These are phyloP conservation scores for Tenthredo mesomela DNA, from an alignment of 2,888 invertebrate species.

Conservation along the genomic window DNA sequence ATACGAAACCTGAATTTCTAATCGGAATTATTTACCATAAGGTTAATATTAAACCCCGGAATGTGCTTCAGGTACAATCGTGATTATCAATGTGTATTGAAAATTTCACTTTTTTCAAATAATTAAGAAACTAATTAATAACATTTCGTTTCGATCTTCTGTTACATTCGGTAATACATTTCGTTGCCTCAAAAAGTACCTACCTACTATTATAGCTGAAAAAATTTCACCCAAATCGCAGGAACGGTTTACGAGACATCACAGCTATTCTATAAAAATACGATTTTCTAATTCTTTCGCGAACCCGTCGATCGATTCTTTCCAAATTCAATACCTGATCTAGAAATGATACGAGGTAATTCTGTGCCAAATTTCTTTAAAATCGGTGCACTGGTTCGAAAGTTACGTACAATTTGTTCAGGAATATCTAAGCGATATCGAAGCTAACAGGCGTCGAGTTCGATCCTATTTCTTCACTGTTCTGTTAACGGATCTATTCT, in stretches of 20 bases:
- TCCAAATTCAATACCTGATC: not conserved
- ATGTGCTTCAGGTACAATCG: not conserved
- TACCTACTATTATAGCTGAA: no score
- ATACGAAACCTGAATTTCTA: conserved; percentile 32
- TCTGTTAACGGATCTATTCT: conserved; percentile 27
- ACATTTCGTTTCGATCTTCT: no score
- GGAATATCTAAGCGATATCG: not conserved
- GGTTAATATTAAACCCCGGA: not conserved
- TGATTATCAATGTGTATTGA: not conserved
- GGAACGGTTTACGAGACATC: no score
- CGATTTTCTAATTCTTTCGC: not conserved
- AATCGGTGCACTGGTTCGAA: not conserved
- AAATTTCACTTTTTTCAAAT: not conserved
- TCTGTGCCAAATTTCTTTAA: not conserved
- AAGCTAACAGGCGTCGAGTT: not conserved
- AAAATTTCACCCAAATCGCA: no score
- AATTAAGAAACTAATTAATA: not conserved
- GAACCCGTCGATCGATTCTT: not conserved
- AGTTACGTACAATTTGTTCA: not conserved
- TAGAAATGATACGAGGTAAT: not conserved
- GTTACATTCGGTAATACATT: no score
- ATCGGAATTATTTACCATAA: conserved; percentile 37
- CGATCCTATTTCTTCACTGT: not conserved
- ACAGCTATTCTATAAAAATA: not conserved
- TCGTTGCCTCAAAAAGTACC: no score